phyloP scores from a whole-genome alignment of 1,140 invertebrate species.

The Ceratina calcarata region DNA sequence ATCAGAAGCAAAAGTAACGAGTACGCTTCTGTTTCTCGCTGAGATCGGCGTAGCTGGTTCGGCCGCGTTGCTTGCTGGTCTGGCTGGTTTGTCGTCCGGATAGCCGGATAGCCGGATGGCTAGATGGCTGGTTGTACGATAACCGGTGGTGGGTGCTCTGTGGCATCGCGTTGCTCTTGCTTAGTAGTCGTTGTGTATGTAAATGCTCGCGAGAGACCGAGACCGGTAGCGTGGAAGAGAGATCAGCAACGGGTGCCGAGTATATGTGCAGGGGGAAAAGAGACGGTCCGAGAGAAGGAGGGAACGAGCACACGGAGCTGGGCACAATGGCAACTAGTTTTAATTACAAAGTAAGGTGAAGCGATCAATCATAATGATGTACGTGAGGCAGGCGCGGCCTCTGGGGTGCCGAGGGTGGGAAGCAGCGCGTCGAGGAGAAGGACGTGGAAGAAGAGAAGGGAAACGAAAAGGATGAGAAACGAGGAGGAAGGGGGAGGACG shows the following conservation, averaged over 20 bases:
- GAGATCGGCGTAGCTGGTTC: slow-evolving; percentile 34
- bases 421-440: slow-evolving; percentile 53
- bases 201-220: slow-evolving; percentile 69
- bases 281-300: slow-evolving; percentile 24
- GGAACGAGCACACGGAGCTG: slow-evolving; percentile 60
- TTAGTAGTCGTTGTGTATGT: slow-evolving; percentile 67
- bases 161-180: slow-evolving; percentile 56
- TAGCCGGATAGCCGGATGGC: slow-evolving; percentile 50
- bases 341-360: slow-evolving; percentile 82
- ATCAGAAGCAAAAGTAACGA: neutral
- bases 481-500: slow-evolving; percentile 65
- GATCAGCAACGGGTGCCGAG: slow-evolving; percentile 21
- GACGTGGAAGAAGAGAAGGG: slow-evolving; percentile 47
- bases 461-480: slow-evolving; percentile 60
- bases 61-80: slow-evolving; percentile 36
- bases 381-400: slow-evolving; percentile 79
- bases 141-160: slow-evolving; percentile 57
- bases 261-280: slow-evolving; percentile 12
- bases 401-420: slow-evolving; percentile 72
- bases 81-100: slow-evolving; percentile 30
- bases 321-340: slow-evolving; percentile 81
- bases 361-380: slow-evolving; percentile 82
- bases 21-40: slow-evolving; percentile 46
- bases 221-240: slow-evolving; percentile 48
- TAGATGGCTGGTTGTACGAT: slow-evolving; percentile 58